Percentiles rank a stretch among this genome's conserved stretches.
Conservation (phyloP, 2,113 vertebrate genomes). For the Procapra przewalskii region DNA sequence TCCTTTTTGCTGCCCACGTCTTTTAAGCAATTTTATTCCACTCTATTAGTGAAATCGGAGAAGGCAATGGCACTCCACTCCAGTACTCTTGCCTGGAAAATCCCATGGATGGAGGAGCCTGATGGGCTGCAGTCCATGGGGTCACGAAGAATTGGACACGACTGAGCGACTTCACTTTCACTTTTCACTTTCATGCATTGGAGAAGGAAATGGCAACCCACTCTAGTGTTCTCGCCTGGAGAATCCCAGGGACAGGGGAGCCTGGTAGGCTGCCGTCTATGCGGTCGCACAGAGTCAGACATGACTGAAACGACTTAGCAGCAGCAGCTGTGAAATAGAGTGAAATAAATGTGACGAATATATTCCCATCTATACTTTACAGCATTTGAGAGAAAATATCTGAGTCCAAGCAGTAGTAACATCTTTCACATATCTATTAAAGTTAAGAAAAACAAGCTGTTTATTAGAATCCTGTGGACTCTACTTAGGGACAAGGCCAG, state of each 20-base stretch:
- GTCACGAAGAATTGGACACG: fast-evolving
- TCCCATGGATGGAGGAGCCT: too few species aligned
- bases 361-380: background rate
- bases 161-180: too few species aligned
- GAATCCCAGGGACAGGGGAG: too few species aligned
- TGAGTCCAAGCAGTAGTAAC: background rate
- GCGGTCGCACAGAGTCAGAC: too few species aligned
- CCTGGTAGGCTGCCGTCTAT: too few species aligned
- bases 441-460: background rate
- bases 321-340: background rate
- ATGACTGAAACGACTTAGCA: too few species aligned
- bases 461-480: background rate
- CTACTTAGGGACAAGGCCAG: background rate
- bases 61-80: too few species aligned
- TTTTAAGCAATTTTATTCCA: background rate
- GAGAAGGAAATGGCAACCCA: too few species aligned
- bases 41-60: background rate
- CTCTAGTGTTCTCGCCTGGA: too few species aligned
- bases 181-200: too few species aligned
- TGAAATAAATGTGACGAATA: background rate
- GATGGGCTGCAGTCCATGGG: too few species aligned
- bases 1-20: background rate
- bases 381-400: conserved; percentile 16
- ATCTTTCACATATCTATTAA: background rate
- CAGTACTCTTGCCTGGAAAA: too few species aligned